A percentile compares a stretch with the other conserved stretches of the same genome.
These are phyloP conservation scores for Drosophila nr. fundita DNA, from an alignment of 2,888 invertebrate genomes.

Conservation along the genomic window DNA sequence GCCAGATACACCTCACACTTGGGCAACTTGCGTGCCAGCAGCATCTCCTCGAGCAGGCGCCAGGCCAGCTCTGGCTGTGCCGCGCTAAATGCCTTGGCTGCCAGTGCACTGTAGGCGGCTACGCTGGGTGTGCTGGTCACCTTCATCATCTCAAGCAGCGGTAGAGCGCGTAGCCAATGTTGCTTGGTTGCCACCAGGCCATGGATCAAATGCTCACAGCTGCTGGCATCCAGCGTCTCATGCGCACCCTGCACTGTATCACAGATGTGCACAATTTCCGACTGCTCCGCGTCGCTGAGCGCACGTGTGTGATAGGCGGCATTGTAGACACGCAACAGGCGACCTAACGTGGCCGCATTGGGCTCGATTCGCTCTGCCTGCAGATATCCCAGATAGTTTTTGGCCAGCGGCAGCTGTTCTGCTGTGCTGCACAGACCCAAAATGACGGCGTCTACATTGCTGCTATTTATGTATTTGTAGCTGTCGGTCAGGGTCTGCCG, in stretches of 20 bases:
- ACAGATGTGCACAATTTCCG: slow-evolving; percentile 86
- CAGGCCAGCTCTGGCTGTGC: slow-evolving; percentile 86
- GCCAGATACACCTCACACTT: slow-evolving; percentile 86
- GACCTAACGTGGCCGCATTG: slow-evolving; percentile 87
- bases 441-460: slow-evolving; percentile 88
- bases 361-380: slow-evolving; percentile 85
- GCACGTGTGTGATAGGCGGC: slow-evolving; percentile 72
- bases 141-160: slow-evolving; percentile 87
- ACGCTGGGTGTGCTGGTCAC: slow-evolving; percentile 85
- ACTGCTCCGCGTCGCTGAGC: slow-evolving; percentile 85
- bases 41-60: slow-evolving; percentile 87
- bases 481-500: slow-evolving; percentile 64
- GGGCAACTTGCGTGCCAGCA: slow-evolving; percentile 85
- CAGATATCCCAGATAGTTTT: slow-evolving; percentile 87
- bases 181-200: slow-evolving; percentile 89
- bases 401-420: slow-evolving; percentile 86
- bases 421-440: slow-evolving; percentile 86
- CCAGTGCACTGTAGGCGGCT: slow-evolving; percentile 86
- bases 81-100: slow-evolving; percentile 86
- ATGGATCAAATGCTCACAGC: slow-evolving; percentile 87
- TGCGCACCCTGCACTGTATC: slow-evolving; percentile 84
- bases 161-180: slow-evolving; percentile 88
- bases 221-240: slow-evolving; percentile 87
- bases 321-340: slow-evolving; percentile 87
- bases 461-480: slow-evolving; percentile 69